Base-by-base conservation (phyloP, 2,888 invertebrate species). In the Trachelus iudaicus region DNA sequence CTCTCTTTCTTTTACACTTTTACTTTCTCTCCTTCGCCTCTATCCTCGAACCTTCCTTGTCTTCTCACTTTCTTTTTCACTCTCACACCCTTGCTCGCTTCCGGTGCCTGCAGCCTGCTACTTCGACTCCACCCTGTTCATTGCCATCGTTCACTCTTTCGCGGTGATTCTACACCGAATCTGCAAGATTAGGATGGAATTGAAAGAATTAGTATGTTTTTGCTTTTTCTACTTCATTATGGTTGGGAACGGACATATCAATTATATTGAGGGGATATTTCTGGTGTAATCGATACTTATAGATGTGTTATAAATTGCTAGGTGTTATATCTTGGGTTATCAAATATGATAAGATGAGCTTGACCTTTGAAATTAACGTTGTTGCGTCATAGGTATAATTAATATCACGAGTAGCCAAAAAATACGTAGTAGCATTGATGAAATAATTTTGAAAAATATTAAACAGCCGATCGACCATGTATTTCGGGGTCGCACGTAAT, bases 111-210 rank as follows among this genome's bases (percentile, higher is more conserved):
- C 83, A 83, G 82, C 83, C 85, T 83, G 85, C 87, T 88, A 87
- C 84, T 88, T 84, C 79, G 82, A 83, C 81, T 87, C 85, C 83
- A 82, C 80, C 85, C 82, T 84, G 81, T 78, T 86, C 82, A 87
- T 87, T 85, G 77, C 84, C 86, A 87, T 87, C 85, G 83, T 85
- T 86, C 81, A 85, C 80, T 85, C 84, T 85, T 83, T 80, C 81
- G 79, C 79, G 84, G 81, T 83, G 79, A 79, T 80, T 78, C 78
- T 82, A 81, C 85, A 82, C 82, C 83, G 81, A 83, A 82, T 82
- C 87, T 88, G 87, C 1, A 79, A 79, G 23, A 33, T 12, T 13
- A 34, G 34, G 31, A 34, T 12, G 3, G 15, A 71, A 23, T 33
- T 76, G 30, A 79, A 13, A 71, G 23, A 35, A 73, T 75, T 75